These are phyloP conservation scores for Orbicella faveolata DNA, from an alignment of 64 coral and sea anemone species.

Conservation along the genomic window DNA sequence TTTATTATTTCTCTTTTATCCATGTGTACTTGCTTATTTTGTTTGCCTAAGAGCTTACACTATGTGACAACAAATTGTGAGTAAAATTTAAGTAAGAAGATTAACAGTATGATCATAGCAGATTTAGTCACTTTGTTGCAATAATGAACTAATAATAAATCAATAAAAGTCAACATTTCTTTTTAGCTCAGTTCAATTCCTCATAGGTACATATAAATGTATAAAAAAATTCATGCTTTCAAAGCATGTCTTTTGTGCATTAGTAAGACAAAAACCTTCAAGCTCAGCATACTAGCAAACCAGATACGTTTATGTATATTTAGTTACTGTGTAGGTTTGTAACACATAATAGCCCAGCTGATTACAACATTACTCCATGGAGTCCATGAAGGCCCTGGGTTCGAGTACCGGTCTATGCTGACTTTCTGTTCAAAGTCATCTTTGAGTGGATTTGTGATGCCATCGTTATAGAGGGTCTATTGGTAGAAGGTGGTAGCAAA, in stretches of 20 bases:
- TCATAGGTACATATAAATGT: too few relatives aligned
- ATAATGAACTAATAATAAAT: constrained; percentile 8
- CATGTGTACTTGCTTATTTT: constrained; percentile 16
- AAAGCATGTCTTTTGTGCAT: too few relatives aligned
- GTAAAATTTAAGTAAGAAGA: constrained; percentile 25
- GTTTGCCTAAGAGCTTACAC: constrained; percentile 7
- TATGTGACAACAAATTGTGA: constrained; percentile 24
- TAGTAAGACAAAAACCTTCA: too few relatives aligned
- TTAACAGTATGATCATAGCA: constrained; percentile 16
- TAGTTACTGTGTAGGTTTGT: too few relatives aligned
- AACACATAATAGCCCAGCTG: too few relatives aligned
- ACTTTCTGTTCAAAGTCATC: constrained; percentile 38
- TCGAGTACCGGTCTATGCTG: constrained; percentile 29
- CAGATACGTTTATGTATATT: too few relatives aligned
- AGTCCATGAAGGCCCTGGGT: constrained; percentile 31
- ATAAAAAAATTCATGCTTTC: too few relatives aligned
- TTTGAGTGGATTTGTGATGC: constrained; percentile 43
- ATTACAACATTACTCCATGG: neutral
- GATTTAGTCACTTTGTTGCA: constrained; percentile 21
- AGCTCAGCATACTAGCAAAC: too few relatives aligned
- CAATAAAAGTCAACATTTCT: constrained; percentile 7
- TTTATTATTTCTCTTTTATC: too few relatives aligned
- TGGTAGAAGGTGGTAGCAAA: constrained; percentile 25
- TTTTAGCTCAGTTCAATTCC: neutral
- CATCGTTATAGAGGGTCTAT: constrained; percentile 32